Percentiles rank a stretch among this genome's conserved stretches.
Evolutionary conservation across 1,140 invertebrate genomes (phyloP).

Genomic region (Leptinotarsa undecemlineata): DNA sequence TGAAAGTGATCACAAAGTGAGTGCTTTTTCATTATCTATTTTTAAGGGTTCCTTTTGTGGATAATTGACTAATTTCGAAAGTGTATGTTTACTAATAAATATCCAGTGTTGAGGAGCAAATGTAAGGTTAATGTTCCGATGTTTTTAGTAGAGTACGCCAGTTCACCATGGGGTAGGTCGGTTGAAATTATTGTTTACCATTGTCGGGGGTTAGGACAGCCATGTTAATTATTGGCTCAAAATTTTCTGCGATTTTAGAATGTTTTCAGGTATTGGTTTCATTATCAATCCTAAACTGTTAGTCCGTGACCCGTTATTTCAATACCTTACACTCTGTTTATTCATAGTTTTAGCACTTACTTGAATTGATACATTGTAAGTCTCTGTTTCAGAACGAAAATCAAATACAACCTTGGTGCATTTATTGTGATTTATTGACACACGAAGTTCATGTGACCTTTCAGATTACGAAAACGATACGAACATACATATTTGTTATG

Average conservation of each 20-base stretch:
- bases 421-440: slow-evolving; percentile 3
- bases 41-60: neutral
- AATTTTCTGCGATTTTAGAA: neutral
- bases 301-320: neutral
- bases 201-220: neutral
- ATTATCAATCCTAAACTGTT: neutral
- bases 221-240: neutral
- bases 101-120: neutral
- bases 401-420: neutral
- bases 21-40: neutral
- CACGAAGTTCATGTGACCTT: slow-evolving; percentile 1
- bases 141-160: neutral
- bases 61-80: neutral
- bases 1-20: neutral
- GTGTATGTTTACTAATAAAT: neutral
- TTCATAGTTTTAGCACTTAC: neutral
- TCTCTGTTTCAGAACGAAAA: neutral
- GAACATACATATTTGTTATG: neutral
- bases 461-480: neutral
- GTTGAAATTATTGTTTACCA: neutral
- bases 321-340: neutral
- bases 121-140: neutral
- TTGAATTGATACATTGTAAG: neutral
- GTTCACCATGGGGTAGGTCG: neutral
- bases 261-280: neutral